Conservation (phyloP, 2,888 invertebrate species). For the Luperina nickerlii region DNA sequence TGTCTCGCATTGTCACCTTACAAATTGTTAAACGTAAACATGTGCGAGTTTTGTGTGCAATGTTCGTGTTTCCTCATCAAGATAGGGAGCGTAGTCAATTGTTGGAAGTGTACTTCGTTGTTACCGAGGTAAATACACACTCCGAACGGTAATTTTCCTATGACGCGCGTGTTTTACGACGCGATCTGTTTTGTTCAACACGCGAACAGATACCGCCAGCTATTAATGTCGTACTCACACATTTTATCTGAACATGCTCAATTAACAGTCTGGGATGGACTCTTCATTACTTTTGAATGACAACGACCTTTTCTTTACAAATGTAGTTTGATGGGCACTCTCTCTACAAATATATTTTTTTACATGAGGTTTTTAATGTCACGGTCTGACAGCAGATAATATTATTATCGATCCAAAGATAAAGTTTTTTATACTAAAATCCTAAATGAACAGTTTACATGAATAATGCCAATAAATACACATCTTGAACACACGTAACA, state of each 20-base stretch:
- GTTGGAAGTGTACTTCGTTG: constrained; percentile 82
- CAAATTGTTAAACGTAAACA: constrained; percentile 59
- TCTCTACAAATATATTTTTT: constrained; percentile 15
- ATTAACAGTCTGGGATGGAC: constrained; percentile 46
- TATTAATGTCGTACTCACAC: constrained; percentile 52
- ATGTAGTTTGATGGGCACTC: constrained; percentile 30
- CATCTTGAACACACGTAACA: constrained; percentile 47
- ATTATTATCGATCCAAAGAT: constrained; percentile 23
- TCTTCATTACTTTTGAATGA: constrained; percentile 48
- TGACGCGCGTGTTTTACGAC: constrained; percentile 63
- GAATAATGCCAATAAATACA: constrained; percentile 48
- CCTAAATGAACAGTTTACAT: constrained; percentile 42
- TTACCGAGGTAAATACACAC: constrained; percentile 72
- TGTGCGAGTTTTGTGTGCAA: constrained; percentile 65
- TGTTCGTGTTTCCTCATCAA: constrained; percentile 77
- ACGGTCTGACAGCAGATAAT: constrained; percentile 29
- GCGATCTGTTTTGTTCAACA: constrained; percentile 59
- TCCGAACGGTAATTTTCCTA: constrained; percentile 68
- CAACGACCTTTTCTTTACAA: constrained; percentile 40
- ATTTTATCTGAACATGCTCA: constrained; percentile 49
- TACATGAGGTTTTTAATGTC: constrained; percentile 32
- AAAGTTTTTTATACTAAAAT: constrained; percentile 24
- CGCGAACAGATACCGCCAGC: constrained; percentile 54
- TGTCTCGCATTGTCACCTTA: constrained; percentile 61
- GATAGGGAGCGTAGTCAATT: constrained; percentile 78